Evolutionary conservation across 1,140 invertebrate species (phyloP), one percentile per base, ranked within the genome.

Genomic region (Euura lappo): DNA sequence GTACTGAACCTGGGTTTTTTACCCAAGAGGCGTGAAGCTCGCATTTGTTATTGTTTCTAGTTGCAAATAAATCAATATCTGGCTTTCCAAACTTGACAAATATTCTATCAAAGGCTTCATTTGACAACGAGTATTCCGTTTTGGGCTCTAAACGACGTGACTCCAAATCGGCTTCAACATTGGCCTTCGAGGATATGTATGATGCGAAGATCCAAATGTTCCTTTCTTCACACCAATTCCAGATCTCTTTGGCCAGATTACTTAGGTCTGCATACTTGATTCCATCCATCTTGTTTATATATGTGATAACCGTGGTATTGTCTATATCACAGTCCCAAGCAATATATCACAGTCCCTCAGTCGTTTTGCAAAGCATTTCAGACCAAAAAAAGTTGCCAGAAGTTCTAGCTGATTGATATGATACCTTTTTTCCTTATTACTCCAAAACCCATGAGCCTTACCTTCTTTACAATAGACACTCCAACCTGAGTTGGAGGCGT

Each of bases 271-370:
- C 70, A 69, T 72, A 76, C 71, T 76, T 73, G 8, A 79, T 70
- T 11, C 71, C 71, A 1, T 79, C 79, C 78, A 81, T 80, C 69
- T 78, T 76, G 45, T 80, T 81, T 28, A 81, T 70, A 45, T 78
- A 80, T 3, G 75, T 46, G 0, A 81, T 72, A 0, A 76, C 77
- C 13, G 80, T 82, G 5, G 79, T 79, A 46, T 84, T 81, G 69
- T 84, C 79, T 11, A 82, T 72, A 65, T 79, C 74, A 64, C 76
- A 79, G 44, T 77, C 72, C 4, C 28, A n/a, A n/a, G n/a, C n/a
- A 83, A 65, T 66, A 84, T 80, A 65, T 79, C 74, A 64, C 76
- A 79, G 44, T 77, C 72, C 4, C 28, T 11, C 10, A 11, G 7
- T 65, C 73, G 5, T 6, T 67, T 43, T 8, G 44, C 71, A 68